phyloP scores from a whole-genome alignment of 53 echinoderm and acorn worm genomes.

The Glandiceps talaboti region DNA sequence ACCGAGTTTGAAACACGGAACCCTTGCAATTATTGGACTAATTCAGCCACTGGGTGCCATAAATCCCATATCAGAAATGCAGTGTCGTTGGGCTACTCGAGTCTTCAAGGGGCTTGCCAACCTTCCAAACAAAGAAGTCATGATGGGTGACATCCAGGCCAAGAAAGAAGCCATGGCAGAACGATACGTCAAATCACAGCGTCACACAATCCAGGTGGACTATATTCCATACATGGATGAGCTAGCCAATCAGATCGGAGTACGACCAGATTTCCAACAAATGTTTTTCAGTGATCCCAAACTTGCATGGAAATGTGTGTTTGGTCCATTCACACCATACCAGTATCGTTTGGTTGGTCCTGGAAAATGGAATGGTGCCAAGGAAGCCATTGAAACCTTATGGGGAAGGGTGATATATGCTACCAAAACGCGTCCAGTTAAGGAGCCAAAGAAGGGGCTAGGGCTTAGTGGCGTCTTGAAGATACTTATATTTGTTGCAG shows the following conservation, averaged over 20 bases:
- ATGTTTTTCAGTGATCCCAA: slow-evolving; percentile 50
- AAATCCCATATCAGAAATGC: slow-evolving; percentile 64
- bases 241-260: slow-evolving; percentile 55
- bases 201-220: slow-evolving; percentile 52
- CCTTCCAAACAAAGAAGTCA: slow-evolving; percentile 31
- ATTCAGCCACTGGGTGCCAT: slow-evolving; percentile 41
- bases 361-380: slow-evolving; percentile 66
- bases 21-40: slow-evolving; percentile 59
- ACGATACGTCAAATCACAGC: slow-evolving; percentile 27
- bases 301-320: slow-evolving; percentile 36
- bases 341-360: slow-evolving; percentile 81
- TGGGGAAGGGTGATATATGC: slow-evolving; percentile 14
- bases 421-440: background rate
- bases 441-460: no score
- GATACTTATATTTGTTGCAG: no score
- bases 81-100: slow-evolving; percentile 66
- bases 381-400: slow-evolving; percentile 50
- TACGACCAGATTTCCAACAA: slow-evolving; percentile 38
- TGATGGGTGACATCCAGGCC: slow-evolving; percentile 28
- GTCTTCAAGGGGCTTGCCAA: slow-evolving; percentile 49
- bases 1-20: slow-evolving; percentile 34
- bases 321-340: slow-evolving; percentile 47
- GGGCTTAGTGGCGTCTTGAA: no score
- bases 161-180: slow-evolving; percentile 37
- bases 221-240: slow-evolving; percentile 45